These are phyloP conservation scores for Acanthurus leucopareius DNA, from an alignment of 2,797 vertebrate species.

Conservation along the genomic window DNA sequence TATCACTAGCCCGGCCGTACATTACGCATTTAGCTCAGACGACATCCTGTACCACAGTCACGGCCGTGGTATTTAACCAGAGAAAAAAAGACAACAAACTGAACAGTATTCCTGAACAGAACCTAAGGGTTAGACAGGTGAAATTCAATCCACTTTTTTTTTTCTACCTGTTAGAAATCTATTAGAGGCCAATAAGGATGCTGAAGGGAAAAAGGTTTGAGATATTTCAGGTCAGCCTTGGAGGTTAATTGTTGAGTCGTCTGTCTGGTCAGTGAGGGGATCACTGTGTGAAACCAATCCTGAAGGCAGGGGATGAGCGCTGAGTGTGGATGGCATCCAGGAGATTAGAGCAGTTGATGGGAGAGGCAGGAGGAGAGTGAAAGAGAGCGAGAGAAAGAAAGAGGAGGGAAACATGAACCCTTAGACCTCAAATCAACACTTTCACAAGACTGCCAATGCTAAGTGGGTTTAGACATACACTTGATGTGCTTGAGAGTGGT, in stretches of 20 bases:
- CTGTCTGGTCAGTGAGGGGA: slow-evolving; percentile 80
- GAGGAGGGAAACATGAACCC: slow-evolving; percentile 55
- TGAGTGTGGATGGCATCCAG: slow-evolving; percentile 74
- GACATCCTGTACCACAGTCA: slow-evolving; percentile 44
- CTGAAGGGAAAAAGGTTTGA: slow-evolving; percentile 69
- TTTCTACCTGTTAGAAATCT: slow-evolving; percentile 79
- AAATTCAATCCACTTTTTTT: slow-evolving; percentile 76
- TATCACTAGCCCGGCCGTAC: slow-evolving; percentile 6
- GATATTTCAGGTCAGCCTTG: slow-evolving; percentile 83
- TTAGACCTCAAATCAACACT: slow-evolving; percentile 71
- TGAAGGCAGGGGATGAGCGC: slow-evolving; percentile 75
- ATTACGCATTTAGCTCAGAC: slow-evolving; percentile 45
- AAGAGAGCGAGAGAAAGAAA: slow-evolving; percentile 9
- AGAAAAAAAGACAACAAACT: neutral
- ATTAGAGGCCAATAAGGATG: slow-evolving; percentile 78
- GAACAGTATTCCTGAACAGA: slow-evolving; percentile 56
- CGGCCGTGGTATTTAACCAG: slow-evolving; percentile 48
- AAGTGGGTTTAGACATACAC: slow-evolving; percentile 69
- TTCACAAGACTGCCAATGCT: slow-evolving; percentile 63
- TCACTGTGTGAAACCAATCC: slow-evolving; percentile 79
- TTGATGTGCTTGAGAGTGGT: slow-evolving; percentile 61
- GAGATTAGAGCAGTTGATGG: slow-evolving; percentile 80
- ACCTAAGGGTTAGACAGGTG: slow-evolving; percentile 49
- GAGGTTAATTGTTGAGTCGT: slow-evolving; percentile 85
- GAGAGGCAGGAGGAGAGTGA: slow-evolving; percentile 48